Evolutionary conservation across 2,797 vertebrate species (phyloP).

Genomic region (Orestias chungarensis): DNA sequence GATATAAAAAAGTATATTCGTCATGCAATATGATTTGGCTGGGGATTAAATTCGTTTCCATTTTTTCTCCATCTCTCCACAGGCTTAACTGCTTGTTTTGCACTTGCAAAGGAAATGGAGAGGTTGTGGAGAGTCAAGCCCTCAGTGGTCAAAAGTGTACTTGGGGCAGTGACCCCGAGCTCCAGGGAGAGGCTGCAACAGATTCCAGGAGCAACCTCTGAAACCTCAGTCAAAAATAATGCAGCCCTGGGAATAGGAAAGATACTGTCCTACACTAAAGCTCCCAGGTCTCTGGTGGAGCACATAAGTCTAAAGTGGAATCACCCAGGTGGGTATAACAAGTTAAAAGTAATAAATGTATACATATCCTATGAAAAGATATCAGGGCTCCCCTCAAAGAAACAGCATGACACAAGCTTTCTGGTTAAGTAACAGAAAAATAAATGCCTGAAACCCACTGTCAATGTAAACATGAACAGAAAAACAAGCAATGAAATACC

Average conservation of each 20-base stretch:
- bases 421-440: slow-evolving; percentile 1
- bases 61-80: not conserved
- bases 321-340: not conserved
- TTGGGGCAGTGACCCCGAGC: not conserved
- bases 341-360: too few species aligned
- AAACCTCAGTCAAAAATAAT: not conserved
- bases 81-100: not conserved
- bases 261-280: not conserved
- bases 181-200: not conserved
- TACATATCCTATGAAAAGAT: too few species aligned
- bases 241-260: not conserved
- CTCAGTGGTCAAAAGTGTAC: not conserved
- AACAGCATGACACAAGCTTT: not conserved
- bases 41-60: not conserved
- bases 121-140: not conserved
- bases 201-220: not conserved
- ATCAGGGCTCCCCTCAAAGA: not conserved
- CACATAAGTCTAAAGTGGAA: not conserved
- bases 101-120: not conserved
- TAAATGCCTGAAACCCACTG: not conserved
- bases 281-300: not conserved
- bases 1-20: not conserved
- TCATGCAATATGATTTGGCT: not conserved
- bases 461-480: not conserved
- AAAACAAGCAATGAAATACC: not conserved